Percentiles rank a stretch among this genome's conserved stretches.
Conservation (phyloP, 2,113 vertebrate species). For the Tetrax tetrax region DNA sequence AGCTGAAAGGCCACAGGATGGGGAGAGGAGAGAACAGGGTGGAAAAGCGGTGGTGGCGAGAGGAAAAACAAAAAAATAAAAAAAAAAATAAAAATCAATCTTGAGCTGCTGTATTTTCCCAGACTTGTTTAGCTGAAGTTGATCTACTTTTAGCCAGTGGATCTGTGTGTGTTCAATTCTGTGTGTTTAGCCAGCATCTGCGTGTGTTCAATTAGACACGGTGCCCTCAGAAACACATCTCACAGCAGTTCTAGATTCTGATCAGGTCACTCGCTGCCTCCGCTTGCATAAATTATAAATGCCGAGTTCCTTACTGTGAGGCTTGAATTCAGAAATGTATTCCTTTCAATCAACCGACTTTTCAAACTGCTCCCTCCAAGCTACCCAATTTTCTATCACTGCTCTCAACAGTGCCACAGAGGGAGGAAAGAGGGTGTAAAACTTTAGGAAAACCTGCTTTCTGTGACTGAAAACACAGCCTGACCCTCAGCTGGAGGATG, state of each 20-base stretch:
- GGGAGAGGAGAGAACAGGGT: not conserved
- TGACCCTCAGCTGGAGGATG: constrained; percentile 31
- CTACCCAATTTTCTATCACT: not conserved
- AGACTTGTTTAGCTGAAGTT: not conserved
- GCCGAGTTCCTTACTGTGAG: not conserved
- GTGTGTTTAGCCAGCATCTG: fast-evolving
- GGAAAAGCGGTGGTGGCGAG: not conserved
- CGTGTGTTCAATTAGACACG: fast-evolving
- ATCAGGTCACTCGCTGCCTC: constrained; percentile 2
- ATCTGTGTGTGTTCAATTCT: not conserved
- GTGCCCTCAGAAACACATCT: not conserved
- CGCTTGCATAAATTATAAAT: not conserved
- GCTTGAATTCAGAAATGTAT: not conserved
- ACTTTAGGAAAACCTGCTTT: not conserved
- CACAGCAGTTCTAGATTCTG: not conserved
- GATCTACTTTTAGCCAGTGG: not conserved
- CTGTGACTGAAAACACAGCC: not conserved
- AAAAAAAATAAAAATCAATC: too few relatives aligned
- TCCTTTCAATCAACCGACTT: not conserved
- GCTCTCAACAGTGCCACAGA: not conserved
- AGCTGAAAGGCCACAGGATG: not conserved
- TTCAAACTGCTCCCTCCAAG: not conserved
- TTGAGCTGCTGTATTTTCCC: not conserved
- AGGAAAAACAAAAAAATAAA: not conserved
- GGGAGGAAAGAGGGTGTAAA: not conserved